Conservation (phyloP, 2,888 invertebrate species). For the Philereme vetulata region DNA sequence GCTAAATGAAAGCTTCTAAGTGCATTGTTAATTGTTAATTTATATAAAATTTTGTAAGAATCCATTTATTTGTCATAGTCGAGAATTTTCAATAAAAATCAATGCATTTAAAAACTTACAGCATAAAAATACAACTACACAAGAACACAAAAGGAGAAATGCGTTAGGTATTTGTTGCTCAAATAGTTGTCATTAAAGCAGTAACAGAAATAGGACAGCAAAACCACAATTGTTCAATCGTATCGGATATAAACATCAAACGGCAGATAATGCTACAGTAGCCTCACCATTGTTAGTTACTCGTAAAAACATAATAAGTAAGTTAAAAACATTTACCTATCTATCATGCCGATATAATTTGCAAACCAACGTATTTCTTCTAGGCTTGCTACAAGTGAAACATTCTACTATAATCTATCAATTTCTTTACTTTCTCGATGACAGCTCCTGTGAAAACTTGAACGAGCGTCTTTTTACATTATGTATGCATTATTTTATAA, state of each 20-base stretch:
- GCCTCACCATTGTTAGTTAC: not conserved
- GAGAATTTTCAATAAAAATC: not conserved
- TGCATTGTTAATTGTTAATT: conserved; percentile 38
- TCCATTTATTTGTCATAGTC: not conserved
- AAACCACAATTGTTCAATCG: conserved; percentile 22
- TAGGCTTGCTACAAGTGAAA: no score
- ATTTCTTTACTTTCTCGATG: no score
- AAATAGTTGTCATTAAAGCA: conserved; percentile 3
- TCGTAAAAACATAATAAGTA: no score
- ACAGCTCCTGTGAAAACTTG: no score
- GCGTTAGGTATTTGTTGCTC: not conserved
- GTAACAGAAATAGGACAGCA: conserved; percentile 16
- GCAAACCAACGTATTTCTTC: no score
- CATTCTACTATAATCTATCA: no score
- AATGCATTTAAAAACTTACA: no score
- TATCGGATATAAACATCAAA: conserved; percentile 16
- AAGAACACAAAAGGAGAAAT: not conserved
- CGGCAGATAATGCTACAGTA: not conserved
- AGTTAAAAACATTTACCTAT: no score
- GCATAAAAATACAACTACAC: not conserved
- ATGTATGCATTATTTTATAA: no score
- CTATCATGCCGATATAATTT: no score
- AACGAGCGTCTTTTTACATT: no score
- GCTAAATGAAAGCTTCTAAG: conserved; percentile 43
- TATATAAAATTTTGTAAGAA: not conserved